Base-by-base conservation (phyloP, 2,888 invertebrate genomes). In the Ptycholaimellus sp. region DNA sequence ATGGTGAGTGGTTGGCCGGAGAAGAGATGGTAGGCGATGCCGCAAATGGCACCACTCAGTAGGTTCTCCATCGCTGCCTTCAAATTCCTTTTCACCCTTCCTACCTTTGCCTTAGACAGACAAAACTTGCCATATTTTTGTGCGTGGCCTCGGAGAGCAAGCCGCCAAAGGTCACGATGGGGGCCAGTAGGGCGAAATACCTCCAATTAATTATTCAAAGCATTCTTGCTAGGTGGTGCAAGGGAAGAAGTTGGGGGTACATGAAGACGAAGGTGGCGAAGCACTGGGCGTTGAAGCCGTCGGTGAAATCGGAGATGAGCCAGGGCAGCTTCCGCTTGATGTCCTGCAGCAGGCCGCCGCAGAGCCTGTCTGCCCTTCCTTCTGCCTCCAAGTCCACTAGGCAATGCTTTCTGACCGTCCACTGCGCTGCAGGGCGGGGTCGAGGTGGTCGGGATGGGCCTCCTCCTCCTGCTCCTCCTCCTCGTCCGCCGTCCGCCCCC, bases 131-230 rank as follows among this genome's bases (percentile, higher is more conserved):
- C 60, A 68, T 67, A 41, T 63, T 52, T 57, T 76, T 77, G 31
- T 79, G 81, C 0, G 93, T 93, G 1, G 87, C 90, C 61, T 83
- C 77, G 38, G 85, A 76, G 37, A 93, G 65, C 17, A 93, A 66
- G 14, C 83, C 83, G 13, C 90, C 93, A 57, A 93, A 93, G 1
- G 93, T 93, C 42, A 93, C 90, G 47, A 93, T 90, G 2, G 93
- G 90, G 2, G 93, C 87, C 35, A 93, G 68, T 58, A 87, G 83
- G 27, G 90, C 90, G 56, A 93, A 85, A n/a, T n/a, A n/a, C n/a
- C n/a, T n/a, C n/a, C n/a, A n/a, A n/a, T n/a, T n/a, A n/a, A n/a
- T n/a, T n/a, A n/a, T n/a, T n/a, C n/a, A n/a, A n/a, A n/a, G n/a
- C n/a, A n/a, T n/a, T n/a, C n/a, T n/a, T n/a, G n/a, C n/a, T n/a